Evolutionary conservation across 2,113 vertebrate species (phyloP), one percentile per base, ranked within the genome.

Genomic region (Caloenas nicobarica): DNA sequence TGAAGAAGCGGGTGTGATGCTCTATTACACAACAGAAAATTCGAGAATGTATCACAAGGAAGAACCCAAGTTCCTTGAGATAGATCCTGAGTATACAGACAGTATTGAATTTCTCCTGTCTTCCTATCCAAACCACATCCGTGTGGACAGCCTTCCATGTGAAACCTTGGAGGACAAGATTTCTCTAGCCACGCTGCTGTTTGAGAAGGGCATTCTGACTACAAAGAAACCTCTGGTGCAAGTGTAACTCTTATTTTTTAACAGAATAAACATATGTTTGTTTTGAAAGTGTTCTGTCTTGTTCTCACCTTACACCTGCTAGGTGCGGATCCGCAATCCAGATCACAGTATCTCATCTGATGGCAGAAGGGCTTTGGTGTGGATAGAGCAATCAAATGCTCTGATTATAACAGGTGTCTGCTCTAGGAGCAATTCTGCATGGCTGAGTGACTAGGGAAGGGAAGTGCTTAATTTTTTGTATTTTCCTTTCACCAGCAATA

Each of bases 31-130:
- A 0, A 98, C 98, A 25, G 98, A 99, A 92, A 99, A 99, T 96
- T 99, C 99, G 44, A 98, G 99, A 94, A 98, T 99, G 62, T 99
- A 99, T 97, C 99, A 99, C 97, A 98, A 99, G 97, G 99, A 99
- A 93, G 99, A 99, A 81, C 98, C 97, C 90, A 99, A 99, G 97
- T 99, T 97, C 95, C 97, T 99, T 68, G 98, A 99, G 98, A 97
- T 99, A 65, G 97, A 98, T 81, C 89, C 98, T 0, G 99, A 99
- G 98, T 97, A 98, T 84, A 98, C 98, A 16, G 99, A 99, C 28
- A 98, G 98, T 38, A 79, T 99, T 0, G 99, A 99, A 96, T 98
- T 99, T 95, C 97, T 99, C 73, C 98, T 99, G 48, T 98, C 98
- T 80, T 98, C 98, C 23, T 99, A 99, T 95, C 99, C 99, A 40